Percentiles rank a stretch among this genome's conserved stretches.
Evolutionary conservation across 2,888 invertebrate genomes (phyloP).

Genomic region (Pseudeuparius sepicola): DNA sequence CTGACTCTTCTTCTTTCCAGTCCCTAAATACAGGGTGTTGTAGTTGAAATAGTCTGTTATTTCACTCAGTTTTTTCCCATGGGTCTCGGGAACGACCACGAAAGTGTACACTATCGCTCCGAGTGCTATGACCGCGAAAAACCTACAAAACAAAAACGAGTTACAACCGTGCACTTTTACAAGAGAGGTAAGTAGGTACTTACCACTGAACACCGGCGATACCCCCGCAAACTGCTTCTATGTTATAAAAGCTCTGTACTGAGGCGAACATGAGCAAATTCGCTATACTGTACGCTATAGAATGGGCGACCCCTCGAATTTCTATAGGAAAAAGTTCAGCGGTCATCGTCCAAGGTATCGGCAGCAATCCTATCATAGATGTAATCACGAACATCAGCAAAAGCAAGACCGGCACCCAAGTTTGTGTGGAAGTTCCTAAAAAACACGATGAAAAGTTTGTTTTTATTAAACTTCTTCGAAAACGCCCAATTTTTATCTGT

Average conservation of each 20-base stretch:
- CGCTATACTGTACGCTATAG: slow-evolving; percentile 46
- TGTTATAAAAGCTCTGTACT: slow-evolving; percentile 42
- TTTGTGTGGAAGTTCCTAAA: slow-evolving; percentile 31
- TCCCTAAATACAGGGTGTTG: slow-evolving; percentile 27
- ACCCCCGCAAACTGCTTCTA: slow-evolving; percentile 35
- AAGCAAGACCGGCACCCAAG: slow-evolving; percentile 43
- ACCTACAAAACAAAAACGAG: slow-evolving; percentile 26
- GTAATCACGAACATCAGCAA: slow-evolving; percentile 47
- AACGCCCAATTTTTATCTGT: no score
- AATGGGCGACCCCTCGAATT: slow-evolving; percentile 50
- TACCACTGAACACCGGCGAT: slow-evolving; percentile 43
- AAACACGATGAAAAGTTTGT: no score
- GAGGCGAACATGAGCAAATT: slow-evolving; percentile 49
- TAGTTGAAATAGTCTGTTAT: slow-evolving; percentile 43
- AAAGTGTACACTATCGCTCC: slow-evolving; percentile 38
- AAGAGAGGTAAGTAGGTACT: slow-evolving; percentile 3
- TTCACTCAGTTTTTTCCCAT: slow-evolving; percentile 41
- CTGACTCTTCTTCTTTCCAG: slow-evolving; percentile 15
- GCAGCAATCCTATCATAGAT: slow-evolving; percentile 50
- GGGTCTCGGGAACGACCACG: slow-evolving; percentile 43
- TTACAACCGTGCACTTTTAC: no score
- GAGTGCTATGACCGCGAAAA: slow-evolving; percentile 44
- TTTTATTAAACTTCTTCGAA: no score
- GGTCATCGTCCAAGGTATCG: slow-evolving; percentile 57
- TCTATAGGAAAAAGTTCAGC: slow-evolving; percentile 52